Evolutionary conservation across 2,888 invertebrate genomes (phyloP).

Genomic region (Esperia sulphurella): DNA sequence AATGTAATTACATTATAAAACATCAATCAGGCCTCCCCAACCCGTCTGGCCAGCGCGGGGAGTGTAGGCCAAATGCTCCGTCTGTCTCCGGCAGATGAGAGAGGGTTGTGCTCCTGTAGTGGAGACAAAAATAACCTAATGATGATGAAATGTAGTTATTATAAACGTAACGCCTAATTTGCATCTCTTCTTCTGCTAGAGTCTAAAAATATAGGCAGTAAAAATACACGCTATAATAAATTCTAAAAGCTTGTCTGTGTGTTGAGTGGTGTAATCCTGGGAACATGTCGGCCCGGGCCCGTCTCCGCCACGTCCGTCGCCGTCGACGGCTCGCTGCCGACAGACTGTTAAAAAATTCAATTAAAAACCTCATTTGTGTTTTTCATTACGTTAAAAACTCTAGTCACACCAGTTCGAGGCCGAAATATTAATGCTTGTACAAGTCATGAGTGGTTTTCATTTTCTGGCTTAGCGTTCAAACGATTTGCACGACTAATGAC

Average conservation of each 20-base stretch:
- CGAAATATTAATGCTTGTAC: conserved; percentile 35
- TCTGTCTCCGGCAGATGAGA: no score
- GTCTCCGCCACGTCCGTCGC: no score
- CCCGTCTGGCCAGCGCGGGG: no score
- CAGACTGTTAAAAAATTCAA: conserved; percentile 46
- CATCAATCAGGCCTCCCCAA: no score
- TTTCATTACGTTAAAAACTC: conserved; percentile 58
- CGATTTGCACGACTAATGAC: no score
- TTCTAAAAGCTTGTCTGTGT: not conserved
- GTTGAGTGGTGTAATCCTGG: not conserved
- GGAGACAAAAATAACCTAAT: no score
- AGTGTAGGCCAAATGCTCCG: no score
- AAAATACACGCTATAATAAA: not conserved
- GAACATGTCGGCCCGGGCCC: not conserved
- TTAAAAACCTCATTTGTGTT: conserved; percentile 55
- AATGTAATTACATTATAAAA: no score
- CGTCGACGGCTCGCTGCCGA: not conserved
- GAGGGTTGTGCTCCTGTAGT: no score
- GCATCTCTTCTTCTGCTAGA: no score
- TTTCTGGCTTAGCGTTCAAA: not conserved
- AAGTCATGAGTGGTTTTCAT: conserved; percentile 14
- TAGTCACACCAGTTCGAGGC: conserved; percentile 35
- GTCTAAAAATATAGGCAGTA: not conserved
- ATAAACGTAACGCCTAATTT: no score
- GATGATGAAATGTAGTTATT: no score